Base-by-base conservation (phyloP, 2,888 invertebrate genomes). In the Hyposoter dolosus region DNA sequence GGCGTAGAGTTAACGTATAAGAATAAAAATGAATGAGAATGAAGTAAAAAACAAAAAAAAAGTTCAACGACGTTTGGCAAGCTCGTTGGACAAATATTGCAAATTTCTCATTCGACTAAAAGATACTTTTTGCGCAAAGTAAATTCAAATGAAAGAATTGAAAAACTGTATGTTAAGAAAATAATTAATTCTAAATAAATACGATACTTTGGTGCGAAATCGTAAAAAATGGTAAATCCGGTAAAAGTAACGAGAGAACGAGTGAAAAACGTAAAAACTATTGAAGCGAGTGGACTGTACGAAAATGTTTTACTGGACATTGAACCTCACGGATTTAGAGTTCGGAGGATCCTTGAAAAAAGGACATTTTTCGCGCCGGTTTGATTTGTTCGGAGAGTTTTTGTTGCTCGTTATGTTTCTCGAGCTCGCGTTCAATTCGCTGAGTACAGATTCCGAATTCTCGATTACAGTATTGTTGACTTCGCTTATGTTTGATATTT, bases 291-390 rank as follows among this genome's bases (percentile, higher is more conserved):
- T n/a, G 60, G 17, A 69, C 47, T 78, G 28, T 23, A 66, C 56
- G 12, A 71, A 35, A 35, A 15, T 56, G 12, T 12, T 9, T 65
- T 84, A 89, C 47, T 88, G 82, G 69, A 89, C 83, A 71, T 92
- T 90, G 84, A 94, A 94, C 82, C 92, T 89, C 4, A 94, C 94
- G 5, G 88, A 90, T 75, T 93, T 93, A 15, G 88, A 65, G 7
- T 63, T 68, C 32, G 84, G 89, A 35, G 88, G 90, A 76, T 89
- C 90, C 76, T 89, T 91, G 53, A 83, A 81, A 88, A 89, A 86
- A 9, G 88, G 81, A 81, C 88, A 89, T 40, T 47, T 75, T 63
- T 79, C 89, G 5, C 88, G 89, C 15, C 90, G 85, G 43, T 83
- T 90, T 32, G 90, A 89, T 77, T 91, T 93, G 3, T 82, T 83